phyloP scores from a whole-genome alignment of 2,888 invertebrate genomes.

The Lasioglossum malachurum region DNA sequence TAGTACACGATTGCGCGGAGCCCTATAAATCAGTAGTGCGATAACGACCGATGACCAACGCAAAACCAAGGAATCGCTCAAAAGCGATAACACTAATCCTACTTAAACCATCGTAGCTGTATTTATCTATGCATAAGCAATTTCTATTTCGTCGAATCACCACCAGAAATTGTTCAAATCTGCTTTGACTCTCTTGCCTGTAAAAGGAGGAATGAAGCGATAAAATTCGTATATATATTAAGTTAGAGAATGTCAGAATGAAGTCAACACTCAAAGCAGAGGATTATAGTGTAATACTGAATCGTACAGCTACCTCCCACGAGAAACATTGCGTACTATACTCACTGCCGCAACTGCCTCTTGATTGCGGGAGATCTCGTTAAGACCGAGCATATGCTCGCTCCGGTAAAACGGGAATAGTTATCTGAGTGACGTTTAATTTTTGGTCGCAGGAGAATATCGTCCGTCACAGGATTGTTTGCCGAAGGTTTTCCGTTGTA shows the following conservation, averaged over 20 bases:
- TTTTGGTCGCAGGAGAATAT: conserved; percentile 28
- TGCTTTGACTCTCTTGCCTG: no score
- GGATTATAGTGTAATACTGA: no score
- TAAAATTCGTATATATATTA: no score
- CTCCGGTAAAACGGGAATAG: conserved; percentile 14
- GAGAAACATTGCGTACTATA: no score
- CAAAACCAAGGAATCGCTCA: conserved; percentile 32
- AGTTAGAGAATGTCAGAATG: no score
- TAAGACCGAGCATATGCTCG: conserved; percentile 53
- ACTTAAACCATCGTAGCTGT: not conserved
- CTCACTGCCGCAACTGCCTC: no score
- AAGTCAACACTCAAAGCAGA: no score
- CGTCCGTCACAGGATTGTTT: conserved; percentile 37
- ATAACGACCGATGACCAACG: not conserved
- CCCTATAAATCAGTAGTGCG: conserved; percentile 40
- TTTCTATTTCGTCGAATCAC: no score
- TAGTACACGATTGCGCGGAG: not conserved
- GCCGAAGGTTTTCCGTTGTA: conserved; percentile 16
- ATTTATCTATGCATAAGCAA: no score
- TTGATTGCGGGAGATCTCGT: conserved; percentile 23
- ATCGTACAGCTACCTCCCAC: no score
- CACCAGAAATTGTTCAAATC: no score
- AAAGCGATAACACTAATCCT: conserved; percentile 12
- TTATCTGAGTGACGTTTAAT: conserved; percentile 53
- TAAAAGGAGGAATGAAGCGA: no score